Percentiles rank a stretch among this genome's conserved stretches.
Evolutionary conservation across 2,797 vertebrate species (phyloP).

Genomic region (Enteromius mattozi): DNA sequence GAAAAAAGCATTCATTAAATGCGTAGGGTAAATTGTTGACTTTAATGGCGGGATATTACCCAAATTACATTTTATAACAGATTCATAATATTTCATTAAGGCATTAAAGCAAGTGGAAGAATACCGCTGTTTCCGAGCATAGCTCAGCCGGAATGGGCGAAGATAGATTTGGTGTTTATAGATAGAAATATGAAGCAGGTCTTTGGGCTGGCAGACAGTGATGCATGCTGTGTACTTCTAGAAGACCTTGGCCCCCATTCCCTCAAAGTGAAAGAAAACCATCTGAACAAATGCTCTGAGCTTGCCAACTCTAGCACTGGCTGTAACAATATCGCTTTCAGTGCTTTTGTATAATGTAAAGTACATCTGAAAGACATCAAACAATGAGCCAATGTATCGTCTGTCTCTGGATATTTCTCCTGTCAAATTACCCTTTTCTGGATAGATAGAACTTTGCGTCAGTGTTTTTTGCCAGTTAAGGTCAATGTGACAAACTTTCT

Average conservation of each 20-base stretch:
- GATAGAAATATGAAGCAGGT: constrained; percentile 32
- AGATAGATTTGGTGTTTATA: constrained; percentile 49
- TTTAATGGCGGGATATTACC: neutral
- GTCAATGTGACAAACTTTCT: constrained; percentile 39
- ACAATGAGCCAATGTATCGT: constrained; percentile 56
- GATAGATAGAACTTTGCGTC: constrained; percentile 11
- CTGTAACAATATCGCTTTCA: constrained; percentile 53
- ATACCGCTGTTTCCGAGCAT: constrained; percentile 1
- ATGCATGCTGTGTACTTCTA: constrained; percentile 61
- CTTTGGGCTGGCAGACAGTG: constrained; percentile 52
- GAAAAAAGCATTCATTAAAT: neutral
- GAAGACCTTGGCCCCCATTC: constrained; percentile 64
- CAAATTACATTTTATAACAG: neutral
- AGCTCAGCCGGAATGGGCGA: constrained; percentile 16
- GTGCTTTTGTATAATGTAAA: constrained; percentile 58
- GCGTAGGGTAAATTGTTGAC: neutral
- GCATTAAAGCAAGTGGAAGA: constrained; percentile 1
- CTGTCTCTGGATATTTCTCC: constrained; percentile 47
- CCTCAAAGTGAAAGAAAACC: constrained; percentile 63
- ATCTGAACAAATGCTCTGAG: constrained; percentile 51
- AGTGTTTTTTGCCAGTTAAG: constrained; percentile 6
- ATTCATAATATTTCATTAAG: neutral
- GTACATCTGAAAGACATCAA: constrained; percentile 59
- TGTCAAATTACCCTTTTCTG: constrained; percentile 36
- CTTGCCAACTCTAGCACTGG: constrained; percentile 47